These are phyloP conservation scores for Sakesphorus luctuosus DNA, from an alignment of 2,113 vertebrate species.

Conservation along the genomic window DNA sequence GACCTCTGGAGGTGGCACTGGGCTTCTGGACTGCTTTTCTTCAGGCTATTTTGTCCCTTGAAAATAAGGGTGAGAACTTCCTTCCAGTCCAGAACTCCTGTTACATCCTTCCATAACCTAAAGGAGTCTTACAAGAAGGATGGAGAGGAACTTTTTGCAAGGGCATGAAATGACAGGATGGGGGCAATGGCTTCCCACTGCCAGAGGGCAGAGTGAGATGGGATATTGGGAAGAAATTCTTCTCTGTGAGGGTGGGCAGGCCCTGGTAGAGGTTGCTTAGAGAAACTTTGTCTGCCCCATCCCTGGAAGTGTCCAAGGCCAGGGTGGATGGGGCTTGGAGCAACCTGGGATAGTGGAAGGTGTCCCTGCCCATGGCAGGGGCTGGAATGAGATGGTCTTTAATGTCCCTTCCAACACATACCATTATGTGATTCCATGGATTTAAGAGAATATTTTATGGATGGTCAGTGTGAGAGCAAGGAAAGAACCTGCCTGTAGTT, in stretches of 20 bases:
- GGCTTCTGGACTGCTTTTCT: not conserved
- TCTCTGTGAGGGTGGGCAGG: accelerated
- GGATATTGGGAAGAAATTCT: not conserved
- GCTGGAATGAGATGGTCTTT: not conserved
- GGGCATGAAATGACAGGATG: not conserved
- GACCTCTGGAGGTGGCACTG: not conserved
- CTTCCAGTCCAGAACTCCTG: not conserved
- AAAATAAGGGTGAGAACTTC: not conserved
- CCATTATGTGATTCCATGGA: not conserved
- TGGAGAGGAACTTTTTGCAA: not conserved
- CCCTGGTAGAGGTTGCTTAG: not conserved
- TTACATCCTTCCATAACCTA: not conserved
- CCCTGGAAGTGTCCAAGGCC: not conserved
- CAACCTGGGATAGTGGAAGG: accelerated
- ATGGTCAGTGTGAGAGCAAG: not conserved
- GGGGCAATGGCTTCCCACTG: not conserved
- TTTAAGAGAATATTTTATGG: not conserved
- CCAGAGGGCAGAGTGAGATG: not conserved
- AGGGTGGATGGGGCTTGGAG: accelerated
- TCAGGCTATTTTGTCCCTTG: not conserved
- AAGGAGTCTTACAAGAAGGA: not conserved
- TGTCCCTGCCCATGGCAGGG: too few relatives aligned
- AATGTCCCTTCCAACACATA: not conserved
- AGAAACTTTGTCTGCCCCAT: not conserved
- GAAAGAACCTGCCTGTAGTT: not conserved